Evolutionary conservation across 1,140 invertebrate genomes (phyloP).

Genomic region (Aplysia californica): DNA sequence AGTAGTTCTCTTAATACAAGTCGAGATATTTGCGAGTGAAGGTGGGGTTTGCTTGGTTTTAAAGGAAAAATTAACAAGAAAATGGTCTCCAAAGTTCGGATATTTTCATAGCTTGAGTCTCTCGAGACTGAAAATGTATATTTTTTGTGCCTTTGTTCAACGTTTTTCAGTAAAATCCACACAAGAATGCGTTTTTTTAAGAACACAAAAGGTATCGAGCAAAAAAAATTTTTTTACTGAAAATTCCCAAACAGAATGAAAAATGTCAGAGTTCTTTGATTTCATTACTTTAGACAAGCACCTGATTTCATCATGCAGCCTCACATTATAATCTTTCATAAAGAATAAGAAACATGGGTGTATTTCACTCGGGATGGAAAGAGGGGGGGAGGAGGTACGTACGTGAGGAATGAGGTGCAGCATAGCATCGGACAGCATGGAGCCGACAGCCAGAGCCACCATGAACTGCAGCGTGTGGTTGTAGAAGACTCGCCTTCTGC

Average conservation of each 20-base stretch:
- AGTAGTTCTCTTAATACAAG: no score
- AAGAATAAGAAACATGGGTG: not conserved
- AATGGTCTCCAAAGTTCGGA: no score
- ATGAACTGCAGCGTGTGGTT: conserved; percentile 90
- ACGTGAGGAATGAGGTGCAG: conserved; percentile 93
- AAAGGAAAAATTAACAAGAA: no score
- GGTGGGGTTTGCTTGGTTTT: no score
- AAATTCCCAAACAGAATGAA: not conserved
- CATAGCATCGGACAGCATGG: conserved; percentile 89
- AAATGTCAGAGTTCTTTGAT: not conserved
- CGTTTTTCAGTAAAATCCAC: no score
- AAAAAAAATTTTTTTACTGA: not conserved
- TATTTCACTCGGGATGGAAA: no score
- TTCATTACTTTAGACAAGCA: not conserved
- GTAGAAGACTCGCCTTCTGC: conserved; percentile 90
- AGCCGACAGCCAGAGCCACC: conserved; percentile 91
- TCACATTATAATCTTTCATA: not conserved
- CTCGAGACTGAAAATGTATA: no score
- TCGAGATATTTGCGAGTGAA: no score
- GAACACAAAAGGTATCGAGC: no score
- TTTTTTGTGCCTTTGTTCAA: no score
- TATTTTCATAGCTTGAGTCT: not conserved
- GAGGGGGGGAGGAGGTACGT: conserved; percentile 48
- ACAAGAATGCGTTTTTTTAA: no score
- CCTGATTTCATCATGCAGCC: not conserved